Evolutionary conservation across 2,888 invertebrate genomes (phyloP).

Genomic region (Lasioglossum lativentre): DNA sequence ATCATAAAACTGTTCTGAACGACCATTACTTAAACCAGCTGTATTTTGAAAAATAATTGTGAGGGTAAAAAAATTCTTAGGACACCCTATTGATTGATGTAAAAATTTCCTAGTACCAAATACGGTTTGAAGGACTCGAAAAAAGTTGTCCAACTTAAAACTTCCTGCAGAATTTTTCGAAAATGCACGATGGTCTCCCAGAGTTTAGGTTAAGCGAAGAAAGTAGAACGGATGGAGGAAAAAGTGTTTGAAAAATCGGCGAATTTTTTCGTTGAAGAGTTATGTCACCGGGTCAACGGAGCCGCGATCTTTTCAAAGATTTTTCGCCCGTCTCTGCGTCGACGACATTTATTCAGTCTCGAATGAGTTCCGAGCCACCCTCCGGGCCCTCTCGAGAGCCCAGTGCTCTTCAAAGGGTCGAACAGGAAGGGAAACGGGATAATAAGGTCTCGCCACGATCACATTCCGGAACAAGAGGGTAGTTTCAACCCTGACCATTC

Average conservation of each 20-base stretch:
- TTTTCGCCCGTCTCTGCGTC: conserved; percentile 38
- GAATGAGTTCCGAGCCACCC: conserved; percentile 50
- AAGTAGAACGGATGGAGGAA: neutral
- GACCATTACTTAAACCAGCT: too few species aligned
- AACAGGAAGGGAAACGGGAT: conserved; percentile 53
- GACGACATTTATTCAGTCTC: conserved; percentile 55
- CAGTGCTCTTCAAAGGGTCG: conserved; percentile 42
- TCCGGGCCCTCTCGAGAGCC: conserved; percentile 33
- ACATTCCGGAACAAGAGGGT: conserved; percentile 54
- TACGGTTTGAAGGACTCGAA: too few species aligned
- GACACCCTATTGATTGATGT: neutral
- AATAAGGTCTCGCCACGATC: conserved; percentile 66
- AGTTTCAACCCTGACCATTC: conserved; percentile 49
- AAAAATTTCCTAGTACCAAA: neutral
- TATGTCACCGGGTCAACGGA: conserved; percentile 7
- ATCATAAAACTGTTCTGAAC: too few species aligned
- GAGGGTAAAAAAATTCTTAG: too few species aligned
- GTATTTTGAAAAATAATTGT: too few species aligned
- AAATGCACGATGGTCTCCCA: neutral
- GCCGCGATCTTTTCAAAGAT: conserved; percentile 31
- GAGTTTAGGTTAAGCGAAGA: neutral
- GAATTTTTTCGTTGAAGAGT: neutral
- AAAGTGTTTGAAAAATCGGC: neutral
- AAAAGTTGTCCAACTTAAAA: neutral
- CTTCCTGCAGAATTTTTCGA: neutral